phyloP scores from a whole-genome alignment of 2,888 invertebrate genomes.

The Dolichopus griseipennis region DNA sequence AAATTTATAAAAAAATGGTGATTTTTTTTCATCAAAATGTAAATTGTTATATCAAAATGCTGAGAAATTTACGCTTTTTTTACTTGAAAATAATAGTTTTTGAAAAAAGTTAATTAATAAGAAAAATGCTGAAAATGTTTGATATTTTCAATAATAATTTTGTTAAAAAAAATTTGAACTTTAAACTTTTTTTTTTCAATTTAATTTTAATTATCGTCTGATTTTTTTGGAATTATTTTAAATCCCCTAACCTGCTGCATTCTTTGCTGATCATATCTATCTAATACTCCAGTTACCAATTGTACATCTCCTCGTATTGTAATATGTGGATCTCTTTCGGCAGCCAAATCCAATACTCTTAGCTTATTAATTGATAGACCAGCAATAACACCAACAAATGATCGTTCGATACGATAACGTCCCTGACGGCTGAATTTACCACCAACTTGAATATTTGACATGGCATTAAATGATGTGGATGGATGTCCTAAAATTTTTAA shows the following conservation, averaged over 20 bases:
- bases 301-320: slow-evolving; percentile 76
- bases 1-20: background rate
- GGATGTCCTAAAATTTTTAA: slow-evolving; percentile 57
- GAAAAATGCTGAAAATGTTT: slow-evolving; percentile 7
- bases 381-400: slow-evolving; percentile 80
- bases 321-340: slow-evolving; percentile 70
- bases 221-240: slow-evolving; percentile 25
- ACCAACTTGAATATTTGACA: slow-evolving; percentile 81
- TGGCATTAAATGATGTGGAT: slow-evolving; percentile 81
- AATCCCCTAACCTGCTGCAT: slow-evolving; percentile 72
- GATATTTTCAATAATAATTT: background rate
- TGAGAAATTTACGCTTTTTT: slow-evolving; percentile 12
- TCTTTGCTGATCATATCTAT: slow-evolving; percentile 67
- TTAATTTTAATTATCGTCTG: background rate
- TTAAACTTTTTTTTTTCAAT: background rate
- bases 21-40: background rate
- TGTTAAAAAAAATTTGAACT: background rate
- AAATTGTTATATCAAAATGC: slow-evolving; percentile 16
- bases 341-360: slow-evolving; percentile 74
- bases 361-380: slow-evolving; percentile 83
- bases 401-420: slow-evolving; percentile 60
- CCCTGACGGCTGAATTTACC: slow-evolving; percentile 54
- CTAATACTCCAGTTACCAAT: slow-evolving; percentile 63
- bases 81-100: background rate
- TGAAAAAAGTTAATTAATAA: slow-evolving; percentile 7